Base-by-base conservation (phyloP, 2,888 invertebrate genomes). In the Drosophila kanekoi region DNA sequence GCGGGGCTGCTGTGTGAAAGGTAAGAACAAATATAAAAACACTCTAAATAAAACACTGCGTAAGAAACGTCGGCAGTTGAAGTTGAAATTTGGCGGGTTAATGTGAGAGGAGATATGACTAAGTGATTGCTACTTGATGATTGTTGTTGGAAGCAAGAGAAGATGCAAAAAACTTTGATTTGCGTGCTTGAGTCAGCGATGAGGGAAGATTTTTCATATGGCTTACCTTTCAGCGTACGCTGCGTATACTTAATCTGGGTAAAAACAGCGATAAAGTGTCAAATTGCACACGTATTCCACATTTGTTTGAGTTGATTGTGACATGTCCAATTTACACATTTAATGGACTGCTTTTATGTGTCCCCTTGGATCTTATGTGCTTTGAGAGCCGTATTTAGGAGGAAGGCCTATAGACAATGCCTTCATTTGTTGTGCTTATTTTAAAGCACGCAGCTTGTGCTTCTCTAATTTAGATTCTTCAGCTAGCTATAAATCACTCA, bases 91-190 rank as follows among this genome's bases (percentile, higher is more conserved):
- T 14, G 35, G 43, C n/a, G 45, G 52, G 41, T 37, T 49, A 59
- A 47, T 23, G 33, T 16, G 47, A 38, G 47, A 38, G 43, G 16
- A 53, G 37, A 23, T 58, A 47, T 32, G 47, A 54, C 45, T 58
- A 61, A 65, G 64, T 64, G 68, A 78, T 78, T 67, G 78, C 59
- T 53, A 37, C 49, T 66, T 53, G 57, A 59, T 56, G 77, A 61
- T 65, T 71, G 10, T 52, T 54, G 54, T 59, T 51, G 20, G 32
- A 8, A 20, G 18, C 4, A 20, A 23, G 44, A 44, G 56, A 52
- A 61, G 54, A 59, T 52, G 63, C 52, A 63, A 72, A 54, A 44
- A 14, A 49, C 38, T 62, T 59, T 59, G 74, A 72, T 77, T 77
- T 75, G 61, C 66, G 48, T 52, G 56, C 35, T 53, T 52, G 35